Percentiles rank a stretch among this genome's conserved stretches.
Evolutionary conservation across 2,888 invertebrate species (phyloP).

Genomic region (Trachelus iudaicus): DNA sequence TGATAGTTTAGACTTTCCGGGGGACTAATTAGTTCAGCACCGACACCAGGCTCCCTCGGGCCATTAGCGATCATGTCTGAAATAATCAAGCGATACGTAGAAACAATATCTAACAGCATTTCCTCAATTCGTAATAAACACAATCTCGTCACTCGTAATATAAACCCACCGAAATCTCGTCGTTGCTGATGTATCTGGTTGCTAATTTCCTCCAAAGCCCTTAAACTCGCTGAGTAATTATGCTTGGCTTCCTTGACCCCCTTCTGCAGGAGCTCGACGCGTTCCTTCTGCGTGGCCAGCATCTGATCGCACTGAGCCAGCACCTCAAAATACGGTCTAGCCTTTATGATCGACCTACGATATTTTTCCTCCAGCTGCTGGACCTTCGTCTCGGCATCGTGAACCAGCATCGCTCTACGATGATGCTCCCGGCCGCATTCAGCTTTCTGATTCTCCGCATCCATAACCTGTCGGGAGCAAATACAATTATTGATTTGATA

Average conservation of each 20-base stretch:
- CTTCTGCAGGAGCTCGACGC: conserved; percentile 83
- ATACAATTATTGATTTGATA: neutral
- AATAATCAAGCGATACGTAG: conserved; percentile 4
- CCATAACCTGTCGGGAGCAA: conserved; percentile 77
- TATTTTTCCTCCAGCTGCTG: conserved; percentile 85
- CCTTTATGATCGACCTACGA: conserved; percentile 84
- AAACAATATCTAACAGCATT: neutral
- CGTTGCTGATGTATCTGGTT: conserved; percentile 87
- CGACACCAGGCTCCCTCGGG: conserved; percentile 75
- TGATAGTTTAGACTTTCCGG: conserved; percentile 54
- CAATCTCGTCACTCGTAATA: neutral
- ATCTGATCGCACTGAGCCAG: conserved; percentile 88
- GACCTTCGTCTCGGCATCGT: conserved; percentile 83
- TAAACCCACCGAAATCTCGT: conserved; percentile 67
- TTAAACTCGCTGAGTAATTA: conserved; percentile 84
- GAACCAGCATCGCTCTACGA: conserved; percentile 81
- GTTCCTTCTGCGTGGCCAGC: conserved; percentile 84
- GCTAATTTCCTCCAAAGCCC: conserved; percentile 88
- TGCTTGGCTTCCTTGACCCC: conserved; percentile 83
- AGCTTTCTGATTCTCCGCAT: conserved; percentile 91
- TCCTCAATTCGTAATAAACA: neutral
- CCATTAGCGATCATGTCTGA: conserved; percentile 65
- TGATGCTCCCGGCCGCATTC: conserved; percentile 91
- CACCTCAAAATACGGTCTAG: conserved; percentile 91
- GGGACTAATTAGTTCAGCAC: conserved; percentile 69